Evolutionary conservation across 2,888 invertebrate genomes (phyloP).

Genomic region (Rutpela maculata): DNA sequence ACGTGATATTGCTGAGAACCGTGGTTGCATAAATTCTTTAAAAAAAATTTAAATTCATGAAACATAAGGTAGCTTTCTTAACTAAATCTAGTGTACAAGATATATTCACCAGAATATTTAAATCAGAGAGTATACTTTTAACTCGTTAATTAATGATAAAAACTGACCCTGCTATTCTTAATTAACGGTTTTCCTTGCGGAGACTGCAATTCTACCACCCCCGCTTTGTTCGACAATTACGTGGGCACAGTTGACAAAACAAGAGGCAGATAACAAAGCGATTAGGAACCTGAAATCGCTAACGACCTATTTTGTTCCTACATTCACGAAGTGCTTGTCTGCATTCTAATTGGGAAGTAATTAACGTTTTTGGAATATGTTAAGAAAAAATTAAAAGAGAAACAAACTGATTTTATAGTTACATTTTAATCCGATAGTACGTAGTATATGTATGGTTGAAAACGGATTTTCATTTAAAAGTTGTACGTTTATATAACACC

Average conservation of each 20-base stretch:
- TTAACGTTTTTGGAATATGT: background rate
- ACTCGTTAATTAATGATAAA: constrained; percentile 5
- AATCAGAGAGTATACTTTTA: background rate
- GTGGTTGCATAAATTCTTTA: too few species aligned
- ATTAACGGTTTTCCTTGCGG: constrained; percentile 18
- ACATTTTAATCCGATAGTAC: background rate
- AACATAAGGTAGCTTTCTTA: too few species aligned
- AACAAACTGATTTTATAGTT: background rate
- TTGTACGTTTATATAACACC: too few species aligned
- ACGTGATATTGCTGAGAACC: too few species aligned
- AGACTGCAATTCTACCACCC: constrained; percentile 26
- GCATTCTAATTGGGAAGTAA: constrained; percentile 20
- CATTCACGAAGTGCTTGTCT: constrained; percentile 32
- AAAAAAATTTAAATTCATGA: too few species aligned
- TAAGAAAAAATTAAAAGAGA: background rate
- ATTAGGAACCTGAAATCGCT: constrained; percentile 44
- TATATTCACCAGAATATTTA: background rate
- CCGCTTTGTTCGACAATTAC: constrained; percentile 33
- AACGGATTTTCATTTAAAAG: too few species aligned
- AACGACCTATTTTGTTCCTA: constrained; percentile 41
- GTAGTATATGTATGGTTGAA: too few species aligned
- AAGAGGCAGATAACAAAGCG: constrained; percentile 39
- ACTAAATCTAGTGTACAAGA: too few species aligned
- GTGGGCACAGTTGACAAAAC: constrained; percentile 32
- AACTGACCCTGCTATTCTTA: constrained; percentile 9